phyloP scores from a whole-genome alignment of 2,797 vertebrate genomes.

The Pseudochromis fuscus region DNA sequence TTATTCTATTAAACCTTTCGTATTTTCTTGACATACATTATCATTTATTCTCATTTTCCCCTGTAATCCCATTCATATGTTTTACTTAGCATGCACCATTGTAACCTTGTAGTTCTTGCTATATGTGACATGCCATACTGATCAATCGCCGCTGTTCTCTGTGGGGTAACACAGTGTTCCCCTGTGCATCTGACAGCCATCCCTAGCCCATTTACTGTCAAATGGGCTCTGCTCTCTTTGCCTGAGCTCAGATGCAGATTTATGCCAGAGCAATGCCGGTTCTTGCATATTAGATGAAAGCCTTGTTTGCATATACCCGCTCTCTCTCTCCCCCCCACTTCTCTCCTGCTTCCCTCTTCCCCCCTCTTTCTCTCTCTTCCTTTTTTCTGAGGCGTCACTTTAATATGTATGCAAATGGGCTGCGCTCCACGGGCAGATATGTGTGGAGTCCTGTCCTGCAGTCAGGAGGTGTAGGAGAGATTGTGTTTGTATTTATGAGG shows the following conservation, averaged over 20 bases:
- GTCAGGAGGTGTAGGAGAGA: slow-evolving; percentile 89
- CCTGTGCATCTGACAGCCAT: slow-evolving; percentile 78
- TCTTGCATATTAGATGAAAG: slow-evolving; percentile 88
- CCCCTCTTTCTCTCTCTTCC: slow-evolving; percentile 85
- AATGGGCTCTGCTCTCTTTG: slow-evolving; percentile 78
- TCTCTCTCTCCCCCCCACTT: slow-evolving; percentile 59
- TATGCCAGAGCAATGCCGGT: slow-evolving; percentile 84
- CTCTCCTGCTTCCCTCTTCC: slow-evolving; percentile 45
- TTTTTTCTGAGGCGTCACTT: slow-evolving; percentile 94
- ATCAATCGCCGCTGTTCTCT: slow-evolving; percentile 74
- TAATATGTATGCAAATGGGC: slow-evolving; percentile 98
- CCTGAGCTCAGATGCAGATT: slow-evolving; percentile 85
- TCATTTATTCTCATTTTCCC: not conserved
- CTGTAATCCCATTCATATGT: slow-evolving; percentile 24
- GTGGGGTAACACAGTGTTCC: slow-evolving; percentile 71
- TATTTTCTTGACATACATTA: slow-evolving; percentile 4
- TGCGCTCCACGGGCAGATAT: slow-evolving; percentile 90
- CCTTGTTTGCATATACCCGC: slow-evolving; percentile 86
- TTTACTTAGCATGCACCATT: slow-evolving; percentile 50
- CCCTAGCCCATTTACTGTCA: slow-evolving; percentile 82
- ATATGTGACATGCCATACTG: slow-evolving; percentile 66
- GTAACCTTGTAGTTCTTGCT: slow-evolving; percentile 55
- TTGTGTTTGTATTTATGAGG: slow-evolving; percentile 87
- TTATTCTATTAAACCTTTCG: not conserved
- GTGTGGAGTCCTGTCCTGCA: slow-evolving; percentile 90